A percentile compares a stretch with the other conserved stretches of the same genome.
Evolutionary conservation across 2,888 invertebrate genomes (phyloP).

Genomic region (Drosophila mulleri): DNA sequence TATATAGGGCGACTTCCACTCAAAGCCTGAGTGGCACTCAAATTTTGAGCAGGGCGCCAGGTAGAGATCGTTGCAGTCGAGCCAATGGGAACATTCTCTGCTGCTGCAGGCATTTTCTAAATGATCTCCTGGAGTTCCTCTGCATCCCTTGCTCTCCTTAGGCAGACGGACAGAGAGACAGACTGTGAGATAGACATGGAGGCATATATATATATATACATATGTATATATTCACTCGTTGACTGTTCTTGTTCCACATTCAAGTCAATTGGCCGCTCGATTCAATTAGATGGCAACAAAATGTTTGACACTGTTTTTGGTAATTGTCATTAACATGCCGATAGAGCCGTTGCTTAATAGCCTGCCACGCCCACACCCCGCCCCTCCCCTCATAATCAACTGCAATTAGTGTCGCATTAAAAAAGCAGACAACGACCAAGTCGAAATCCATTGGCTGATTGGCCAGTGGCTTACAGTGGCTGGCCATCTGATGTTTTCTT

Average conservation of each 20-base stretch:
- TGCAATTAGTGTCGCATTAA: conserved; percentile 62
- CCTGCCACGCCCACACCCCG: neutral
- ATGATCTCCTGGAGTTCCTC: no score
- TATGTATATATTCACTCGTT: no score
- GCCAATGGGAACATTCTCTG: no score
- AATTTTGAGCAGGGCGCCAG: no score
- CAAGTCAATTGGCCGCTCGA: conserved; percentile 33
- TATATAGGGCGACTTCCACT: no score
- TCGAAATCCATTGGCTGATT: conserved; percentile 34
- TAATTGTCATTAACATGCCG: conserved; percentile 64
- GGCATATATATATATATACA: no score
- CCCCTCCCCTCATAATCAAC: conserved; percentile 16
- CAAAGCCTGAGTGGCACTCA: no score
- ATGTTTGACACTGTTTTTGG: conserved; percentile 54
- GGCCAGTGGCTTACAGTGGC: conserved; percentile 11
- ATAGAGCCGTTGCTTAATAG: conserved; percentile 38
- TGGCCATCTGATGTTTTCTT: conserved; percentile 7
- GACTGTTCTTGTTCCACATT: conserved; percentile 29
- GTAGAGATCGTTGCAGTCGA: no score
- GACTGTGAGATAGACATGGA: no score
- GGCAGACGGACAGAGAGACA: no score
- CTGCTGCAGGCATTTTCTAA: no score
- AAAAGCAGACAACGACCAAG: conserved; percentile 25
- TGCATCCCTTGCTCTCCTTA: no score
- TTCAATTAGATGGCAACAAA: conserved; percentile 59